Conservation (phyloP, 2,888 invertebrate genomes). For the Mesoligia furuncula region DNA sequence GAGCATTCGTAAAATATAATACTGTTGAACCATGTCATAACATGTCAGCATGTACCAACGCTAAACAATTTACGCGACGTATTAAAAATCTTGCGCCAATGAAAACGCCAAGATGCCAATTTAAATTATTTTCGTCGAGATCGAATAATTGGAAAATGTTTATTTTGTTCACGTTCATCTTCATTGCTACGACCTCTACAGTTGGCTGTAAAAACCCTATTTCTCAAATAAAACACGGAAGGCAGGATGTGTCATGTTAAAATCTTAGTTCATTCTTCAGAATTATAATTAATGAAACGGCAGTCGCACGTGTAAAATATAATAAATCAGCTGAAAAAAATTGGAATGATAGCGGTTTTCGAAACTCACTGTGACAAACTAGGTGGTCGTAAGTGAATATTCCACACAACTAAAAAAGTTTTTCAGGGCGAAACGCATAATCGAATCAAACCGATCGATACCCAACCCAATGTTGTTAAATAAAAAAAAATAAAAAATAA, state of each 20-base stretch:
- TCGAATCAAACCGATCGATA: background rate
- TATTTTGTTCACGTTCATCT: conserved; percentile 36
- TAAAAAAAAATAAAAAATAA: background rate
- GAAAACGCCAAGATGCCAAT: conserved; percentile 37
- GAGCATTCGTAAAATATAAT: conserved; percentile 61
- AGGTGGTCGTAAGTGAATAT: background rate
- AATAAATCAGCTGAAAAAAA: background rate
- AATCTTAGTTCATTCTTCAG: conserved; percentile 16
- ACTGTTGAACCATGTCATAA: conserved; percentile 68
- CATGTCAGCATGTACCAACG: conserved; percentile 50
- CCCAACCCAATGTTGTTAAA: background rate
- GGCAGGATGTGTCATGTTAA: conserved; percentile 10
- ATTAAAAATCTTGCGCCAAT: conserved; percentile 53
- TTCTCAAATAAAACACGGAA: conserved; percentile 9
- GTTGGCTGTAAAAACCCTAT: conserved; percentile 17
- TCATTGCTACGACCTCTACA: conserved; percentile 34
- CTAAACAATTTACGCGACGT: conserved; percentile 54
- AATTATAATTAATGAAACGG: conserved; percentile 20
- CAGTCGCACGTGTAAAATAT: background rate
- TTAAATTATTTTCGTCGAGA: conserved; percentile 45
- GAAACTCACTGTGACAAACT: background rate
- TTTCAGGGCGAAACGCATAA: background rate
- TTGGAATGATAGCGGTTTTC: background rate
- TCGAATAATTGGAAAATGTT: conserved; percentile 31
- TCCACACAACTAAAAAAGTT: background rate